Percentiles rank a stretch among this genome's conserved stretches.
Conservation (phyloP, 2,888 invertebrate species). For the Hetaerina titia region DNA sequence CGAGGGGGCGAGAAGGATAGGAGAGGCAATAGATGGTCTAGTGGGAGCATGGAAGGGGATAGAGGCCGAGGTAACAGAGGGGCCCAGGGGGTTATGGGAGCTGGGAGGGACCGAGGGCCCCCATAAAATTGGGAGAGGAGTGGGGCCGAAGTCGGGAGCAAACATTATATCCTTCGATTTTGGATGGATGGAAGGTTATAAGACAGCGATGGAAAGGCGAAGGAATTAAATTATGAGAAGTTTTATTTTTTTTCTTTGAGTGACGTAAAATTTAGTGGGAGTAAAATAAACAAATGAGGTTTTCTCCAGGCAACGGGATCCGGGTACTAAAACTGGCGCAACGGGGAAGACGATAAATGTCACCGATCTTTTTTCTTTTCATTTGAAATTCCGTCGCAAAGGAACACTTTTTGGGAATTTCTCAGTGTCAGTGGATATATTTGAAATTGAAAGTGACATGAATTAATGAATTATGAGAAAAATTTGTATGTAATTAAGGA, state of each 20-base stretch:
- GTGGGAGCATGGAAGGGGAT: no score
- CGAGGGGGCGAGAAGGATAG: neutral
- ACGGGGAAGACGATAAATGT: neutral
- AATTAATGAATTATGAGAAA: no score
- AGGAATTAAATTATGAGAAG: neutral
- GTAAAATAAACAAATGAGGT: neutral
- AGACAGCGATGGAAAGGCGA: neutral
- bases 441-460: no score
- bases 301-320: neutral
- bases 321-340: neutral
- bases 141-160: neutral
- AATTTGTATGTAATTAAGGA: no score
- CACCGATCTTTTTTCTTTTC: neutral
- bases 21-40: neutral
- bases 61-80: no score
- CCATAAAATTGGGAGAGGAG: neutral
- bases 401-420: no score
- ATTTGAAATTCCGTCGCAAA: no score
- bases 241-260: neutral
- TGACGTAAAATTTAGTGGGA: no score
- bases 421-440: no score
- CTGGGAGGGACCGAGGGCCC: neutral
- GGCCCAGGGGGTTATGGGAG: no score
- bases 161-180: slow-evolving; percentile 27
- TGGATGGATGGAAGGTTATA: neutral